phyloP scores from a whole-genome alignment of 2,797 vertebrate species.

The Crotalus adamanteus region DNA sequence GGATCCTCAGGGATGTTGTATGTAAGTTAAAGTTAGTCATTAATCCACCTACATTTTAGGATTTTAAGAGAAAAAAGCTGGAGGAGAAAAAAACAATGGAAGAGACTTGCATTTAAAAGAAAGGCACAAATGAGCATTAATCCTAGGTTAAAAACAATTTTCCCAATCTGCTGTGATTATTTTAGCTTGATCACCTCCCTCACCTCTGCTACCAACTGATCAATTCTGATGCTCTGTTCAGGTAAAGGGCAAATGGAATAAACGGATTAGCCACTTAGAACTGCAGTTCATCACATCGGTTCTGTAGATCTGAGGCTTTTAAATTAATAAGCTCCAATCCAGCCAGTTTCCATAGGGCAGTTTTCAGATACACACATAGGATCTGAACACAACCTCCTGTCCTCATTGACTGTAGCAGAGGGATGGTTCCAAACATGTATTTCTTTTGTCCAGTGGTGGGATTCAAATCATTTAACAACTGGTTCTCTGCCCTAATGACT shows the following conservation, averaged over 20 bases:
- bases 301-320: not conserved
- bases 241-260: not conserved
- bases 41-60: not conserved
- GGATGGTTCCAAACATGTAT: not conserved
- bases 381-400: not conserved
- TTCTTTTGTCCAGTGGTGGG: not conserved
- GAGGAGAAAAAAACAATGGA: not conserved
- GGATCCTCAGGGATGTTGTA: not conserved
- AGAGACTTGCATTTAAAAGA: not conserved
- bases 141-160: not conserved
- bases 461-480: too few relatives aligned
- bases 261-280: not conserved
- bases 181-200: not conserved
- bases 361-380: not conserved
- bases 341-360: not conserved
- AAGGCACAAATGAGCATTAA: not conserved
- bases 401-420: not conserved
- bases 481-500: too few relatives aligned
- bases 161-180: not conserved
- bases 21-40: not conserved
- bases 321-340: not conserved
- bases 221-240: not conserved
- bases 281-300: not conserved
- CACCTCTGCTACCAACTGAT: not conserved
- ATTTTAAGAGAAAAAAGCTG: not conserved